Conservation (phyloP, 2,797 vertebrate species). For the Anguilla obscura region DNA sequence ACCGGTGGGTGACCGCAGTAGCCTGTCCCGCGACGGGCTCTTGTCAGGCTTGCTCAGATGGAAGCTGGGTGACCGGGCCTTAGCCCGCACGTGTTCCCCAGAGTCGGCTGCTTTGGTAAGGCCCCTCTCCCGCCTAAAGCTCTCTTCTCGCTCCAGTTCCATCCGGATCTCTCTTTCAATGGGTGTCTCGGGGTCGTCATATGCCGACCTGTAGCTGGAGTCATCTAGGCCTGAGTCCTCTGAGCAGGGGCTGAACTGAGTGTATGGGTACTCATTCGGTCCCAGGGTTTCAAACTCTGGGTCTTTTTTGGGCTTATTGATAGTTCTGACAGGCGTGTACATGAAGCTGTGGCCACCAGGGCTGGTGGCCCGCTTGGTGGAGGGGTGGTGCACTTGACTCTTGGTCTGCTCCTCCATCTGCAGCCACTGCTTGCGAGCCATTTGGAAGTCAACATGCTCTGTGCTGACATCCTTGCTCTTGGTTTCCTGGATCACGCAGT, state of each 20-base stretch:
- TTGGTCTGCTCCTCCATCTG: constrained; percentile 70
- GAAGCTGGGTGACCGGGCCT: constrained; percentile 53
- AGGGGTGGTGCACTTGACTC: constrained; percentile 57
- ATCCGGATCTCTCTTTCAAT: constrained; percentile 68
- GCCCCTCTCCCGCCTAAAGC: constrained; percentile 64
- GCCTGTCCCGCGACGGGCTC: constrained; percentile 37
- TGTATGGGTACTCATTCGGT: constrained; percentile 56
- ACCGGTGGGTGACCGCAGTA: constrained; percentile 60
- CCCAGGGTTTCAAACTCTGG: constrained; percentile 52
- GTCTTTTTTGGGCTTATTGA: constrained; percentile 31
- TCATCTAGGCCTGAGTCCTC: constrained; percentile 69
- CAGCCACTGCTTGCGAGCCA: constrained; percentile 67
- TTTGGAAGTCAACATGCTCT: constrained; percentile 66
- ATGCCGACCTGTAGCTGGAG: constrained; percentile 52
- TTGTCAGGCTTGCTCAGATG: constrained; percentile 29
- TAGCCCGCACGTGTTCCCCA: constrained; percentile 45
- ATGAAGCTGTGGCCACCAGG: constrained; percentile 63
- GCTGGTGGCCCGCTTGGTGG: constrained; percentile 58
- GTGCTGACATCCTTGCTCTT: constrained; percentile 63
- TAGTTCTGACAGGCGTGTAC: constrained; percentile 62
- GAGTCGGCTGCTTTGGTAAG: constrained; percentile 16
- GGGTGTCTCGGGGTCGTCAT: constrained; percentile 59
- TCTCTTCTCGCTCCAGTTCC: constrained; percentile 66
- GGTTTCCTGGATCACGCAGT: constrained; percentile 52
- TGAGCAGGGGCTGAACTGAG: constrained; percentile 50